A percentile compares a stretch with the other conserved stretches of the same genome.
These are phyloP conservation scores for Mobula birostris DNA, from an alignment of 2,113 vertebrate species.

Conservation along the genomic window DNA sequence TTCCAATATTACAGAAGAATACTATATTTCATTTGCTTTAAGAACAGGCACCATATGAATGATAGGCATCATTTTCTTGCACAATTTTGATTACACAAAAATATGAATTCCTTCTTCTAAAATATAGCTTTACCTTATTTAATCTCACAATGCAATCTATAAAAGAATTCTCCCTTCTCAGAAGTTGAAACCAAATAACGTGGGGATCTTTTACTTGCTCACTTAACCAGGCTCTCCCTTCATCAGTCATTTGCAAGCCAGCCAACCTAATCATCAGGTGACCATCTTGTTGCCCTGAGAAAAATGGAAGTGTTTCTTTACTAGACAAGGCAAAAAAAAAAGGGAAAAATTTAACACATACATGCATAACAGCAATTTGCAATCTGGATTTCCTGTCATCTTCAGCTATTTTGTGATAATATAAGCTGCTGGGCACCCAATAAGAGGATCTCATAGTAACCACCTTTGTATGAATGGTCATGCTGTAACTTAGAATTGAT, in stretches of 20 bases:
- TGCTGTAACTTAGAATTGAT: not conserved
- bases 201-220: conserved; percentile 60
- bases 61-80: not conserved
- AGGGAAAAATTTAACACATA: not conserved
- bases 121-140: conserved; percentile 59
- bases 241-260: conserved; percentile 73
- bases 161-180: conserved; percentile 62
- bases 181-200: conserved; percentile 77
- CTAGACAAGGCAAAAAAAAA: not conserved
- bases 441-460: not conserved
- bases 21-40: not conserved
- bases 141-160: conserved; percentile 76
- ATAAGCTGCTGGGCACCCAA: not conserved
- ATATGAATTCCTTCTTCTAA: not conserved
- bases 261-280: conserved; percentile 69
- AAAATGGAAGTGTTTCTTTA: conserved; percentile 5
- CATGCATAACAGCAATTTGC: not conserved
- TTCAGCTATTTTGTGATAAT: not conserved
- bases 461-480: not conserved
- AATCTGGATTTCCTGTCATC: not conserved
- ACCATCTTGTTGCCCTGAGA: conserved; percentile 55
- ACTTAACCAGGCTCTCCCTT: conserved; percentile 65
- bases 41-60: not conserved
- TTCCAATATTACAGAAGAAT: not conserved
- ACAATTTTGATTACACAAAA: not conserved